Evolutionary conservation across 2,797 vertebrate genomes (phyloP), one percentile per base, ranked within the genome.

Genomic region (Takifugu rubripes): DNA sequence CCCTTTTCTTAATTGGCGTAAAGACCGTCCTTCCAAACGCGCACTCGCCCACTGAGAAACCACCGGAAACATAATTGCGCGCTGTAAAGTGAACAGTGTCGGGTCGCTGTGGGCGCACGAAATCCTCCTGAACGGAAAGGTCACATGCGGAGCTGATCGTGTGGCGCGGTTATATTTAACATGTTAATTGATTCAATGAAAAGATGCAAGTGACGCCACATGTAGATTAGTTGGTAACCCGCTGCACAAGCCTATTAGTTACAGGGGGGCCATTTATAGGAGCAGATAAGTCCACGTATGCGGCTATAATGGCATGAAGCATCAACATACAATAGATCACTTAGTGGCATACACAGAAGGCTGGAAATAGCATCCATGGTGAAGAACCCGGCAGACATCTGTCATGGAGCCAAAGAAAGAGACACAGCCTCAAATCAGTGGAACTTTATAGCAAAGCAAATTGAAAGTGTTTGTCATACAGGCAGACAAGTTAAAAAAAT

Each of bases 161-260:
- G 72, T 49, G 66, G 68, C 72, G 49, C 49, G 25, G 79, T 77
- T 85, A 86, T 82, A 83, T 88, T 86, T 85, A 80, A 74, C 74
- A 52, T 61, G 74, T 72, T 87, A 90, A 87, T 88, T 88, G 82
- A 80, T 81, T 85, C 70, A 88, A 82, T 87, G 64, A 76, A 78
- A 71, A 70, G 75, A 75, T 76, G 79, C 53, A 9, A 68, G 72
- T 81, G 85, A 88, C 86, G 84, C 89, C 87, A 86, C 87, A 86
- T 91, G 81, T 80, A 86, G 85, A 89, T 86, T 87, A 87, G 74
- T 73, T 54, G 66, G 61, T 63, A 81, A 75, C 72, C 65, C 59
- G 6, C 60, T 49, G 58, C 66, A 77, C 72, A 85, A 78, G 78
- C 67, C 61, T 84, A 83, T 85, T 84, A 64, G 72, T 88, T 87